Conservation (phyloP, 2,888 invertebrate genomes). For the Machimus rusticus region DNA sequence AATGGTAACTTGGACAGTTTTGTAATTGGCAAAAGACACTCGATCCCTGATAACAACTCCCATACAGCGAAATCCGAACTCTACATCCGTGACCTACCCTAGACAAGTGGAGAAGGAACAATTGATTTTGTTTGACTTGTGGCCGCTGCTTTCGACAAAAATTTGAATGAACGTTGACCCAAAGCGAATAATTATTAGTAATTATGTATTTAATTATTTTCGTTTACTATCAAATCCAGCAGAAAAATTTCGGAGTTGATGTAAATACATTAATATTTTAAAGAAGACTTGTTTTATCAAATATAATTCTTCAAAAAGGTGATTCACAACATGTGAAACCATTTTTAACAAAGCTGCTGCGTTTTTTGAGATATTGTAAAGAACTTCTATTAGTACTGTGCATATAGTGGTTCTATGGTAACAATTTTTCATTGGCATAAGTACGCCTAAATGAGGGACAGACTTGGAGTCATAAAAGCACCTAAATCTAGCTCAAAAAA, state of each 20-base stretch:
- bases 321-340: neutral
- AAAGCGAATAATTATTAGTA: neutral
- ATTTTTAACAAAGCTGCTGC: neutral
- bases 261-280: neutral
- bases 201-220: neutral
- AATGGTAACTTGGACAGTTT: conserved; percentile 35
- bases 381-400: neutral
- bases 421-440: too few species aligned
- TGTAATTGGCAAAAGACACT: conserved; percentile 35
- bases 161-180: neutral
- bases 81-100: neutral
- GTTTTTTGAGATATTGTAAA: neutral
- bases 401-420: neutral
- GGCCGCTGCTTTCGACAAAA: neutral
- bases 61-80: neutral
- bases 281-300: neutral
- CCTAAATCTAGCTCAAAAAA: too few species aligned
- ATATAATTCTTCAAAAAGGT: neutral
- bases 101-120: neutral
- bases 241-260: neutral
- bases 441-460: too few species aligned
- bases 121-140: neutral
- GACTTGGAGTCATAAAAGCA: too few species aligned
- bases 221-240: neutral
- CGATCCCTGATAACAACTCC: conserved; percentile 16